Evolutionary conservation across 2,113 vertebrate genomes (phyloP).

Genomic region (Oncorhynchus kisutch): DNA sequence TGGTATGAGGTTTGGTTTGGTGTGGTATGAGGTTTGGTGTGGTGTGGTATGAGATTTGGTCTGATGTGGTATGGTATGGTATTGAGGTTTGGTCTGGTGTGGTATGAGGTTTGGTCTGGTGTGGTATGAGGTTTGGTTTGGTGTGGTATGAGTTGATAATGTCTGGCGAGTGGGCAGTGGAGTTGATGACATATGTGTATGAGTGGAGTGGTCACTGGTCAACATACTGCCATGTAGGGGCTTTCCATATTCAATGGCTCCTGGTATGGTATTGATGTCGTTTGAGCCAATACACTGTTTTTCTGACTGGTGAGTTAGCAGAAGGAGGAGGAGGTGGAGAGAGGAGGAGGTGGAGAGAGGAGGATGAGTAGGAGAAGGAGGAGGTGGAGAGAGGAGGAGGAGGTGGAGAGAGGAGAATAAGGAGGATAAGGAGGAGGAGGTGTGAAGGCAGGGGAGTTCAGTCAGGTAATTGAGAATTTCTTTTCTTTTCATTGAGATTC

Average conservation of each 20-base stretch:
- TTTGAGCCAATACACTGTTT: too few relatives aligned
- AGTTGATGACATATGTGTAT: neutral
- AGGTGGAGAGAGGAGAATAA: too few relatives aligned
- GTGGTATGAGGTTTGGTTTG: neutral
- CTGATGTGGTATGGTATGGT: too few relatives aligned
- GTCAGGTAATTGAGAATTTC: neutral
- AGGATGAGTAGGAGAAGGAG: too few relatives aligned
- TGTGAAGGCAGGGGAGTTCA: neutral
- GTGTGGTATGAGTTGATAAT: neutral
- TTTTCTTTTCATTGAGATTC: constrained; percentile 53
- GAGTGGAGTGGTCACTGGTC: neutral
- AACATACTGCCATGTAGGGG: neutral
- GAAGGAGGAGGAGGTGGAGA: too few relatives aligned
- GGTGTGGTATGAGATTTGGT: too few relatives aligned
- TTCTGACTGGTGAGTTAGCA: neutral
- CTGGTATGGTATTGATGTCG: too few relatives aligned
- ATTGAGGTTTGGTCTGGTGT: too few relatives aligned
- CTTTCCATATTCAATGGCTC: neutral
- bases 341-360: too few relatives aligned
- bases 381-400: too few relatives aligned
- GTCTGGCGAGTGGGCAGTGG: neutral
- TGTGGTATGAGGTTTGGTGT: neutral
- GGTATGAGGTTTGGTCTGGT: neutral
- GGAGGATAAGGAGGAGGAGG: too few relatives aligned
- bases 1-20: neutral